Evolutionary conservation across 2,113 vertebrate species (phyloP), one percentile per base, ranked within the genome.

Genomic region (Eidolon helvum): DNA sequence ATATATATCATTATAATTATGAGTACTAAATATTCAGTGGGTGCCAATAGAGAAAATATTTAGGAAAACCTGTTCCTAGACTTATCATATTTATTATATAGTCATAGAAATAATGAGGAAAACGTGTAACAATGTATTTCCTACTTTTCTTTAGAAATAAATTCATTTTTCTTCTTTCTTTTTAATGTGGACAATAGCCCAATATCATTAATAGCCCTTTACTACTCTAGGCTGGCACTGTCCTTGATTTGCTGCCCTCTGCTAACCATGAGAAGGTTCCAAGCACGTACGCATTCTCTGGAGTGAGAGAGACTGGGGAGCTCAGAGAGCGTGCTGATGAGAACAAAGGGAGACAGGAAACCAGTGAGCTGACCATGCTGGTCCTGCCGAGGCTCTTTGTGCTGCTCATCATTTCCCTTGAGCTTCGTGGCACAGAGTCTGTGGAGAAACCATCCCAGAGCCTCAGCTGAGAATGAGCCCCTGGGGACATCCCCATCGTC

Each of bases 81-180:
- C 8, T 83, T 83, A 26, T 10, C 48, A 2, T 69, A 63, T 24
- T 68, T 94, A 59, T 38, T 57, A 50, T 38, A 19, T 33, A 96
- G 53, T 57, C 26, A 86, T 1, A 80, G 92, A 93, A 7, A 79
- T n/a, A 86, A 87, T 57, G 19, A 35, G 22, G 69, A 88, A 80
- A 48, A 61, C 53, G 12, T 4, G 4, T 21, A 38, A 86, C 53
- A 19, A 5, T 50, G 4, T 15, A 38, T 35, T 94, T 95, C 26
- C 57, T 50, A 21, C 80, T 97, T 82, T 92, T 48, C 57, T 71
- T 96, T 79, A 86, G 61, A 68, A 91, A 69, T 57, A 84, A 35
- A 92, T 75, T 83, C 4, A 28, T 50, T 66, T 91, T 48, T 82
- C 50, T 90, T 57, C 84, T 50, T 82, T 79, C 74, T 79, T 87